phyloP scores from a whole-genome alignment of 2,113 vertebrate species.

The Indicator indicator region DNA sequence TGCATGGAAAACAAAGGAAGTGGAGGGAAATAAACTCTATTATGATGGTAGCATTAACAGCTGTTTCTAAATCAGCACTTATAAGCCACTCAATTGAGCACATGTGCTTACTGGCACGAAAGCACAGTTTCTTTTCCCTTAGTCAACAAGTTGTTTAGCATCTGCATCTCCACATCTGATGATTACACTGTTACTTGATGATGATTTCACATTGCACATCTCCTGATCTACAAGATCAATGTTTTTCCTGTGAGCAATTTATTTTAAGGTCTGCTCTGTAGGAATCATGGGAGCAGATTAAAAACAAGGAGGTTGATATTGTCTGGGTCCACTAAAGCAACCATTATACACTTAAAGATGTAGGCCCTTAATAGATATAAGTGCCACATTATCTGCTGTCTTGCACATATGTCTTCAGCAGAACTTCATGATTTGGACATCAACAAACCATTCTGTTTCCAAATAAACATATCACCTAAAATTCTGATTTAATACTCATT shows the following conservation, averaged over 20 bases:
- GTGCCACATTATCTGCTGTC: not conserved
- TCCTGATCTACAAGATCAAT: conserved; percentile 38
- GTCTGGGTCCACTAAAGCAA: not conserved
- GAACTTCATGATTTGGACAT: not conserved
- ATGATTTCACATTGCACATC: conserved; percentile 38
- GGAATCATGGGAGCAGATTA: conserved; percentile 58
- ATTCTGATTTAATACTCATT: not conserved
- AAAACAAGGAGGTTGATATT: conserved; percentile 57
- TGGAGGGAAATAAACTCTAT: conserved; percentile 21
- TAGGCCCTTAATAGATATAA: not conserved
- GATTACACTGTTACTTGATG: conserved; percentile 78
- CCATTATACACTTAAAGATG: not conserved
- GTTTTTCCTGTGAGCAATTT: conserved; percentile 57
- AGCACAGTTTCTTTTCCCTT: conserved; percentile 75
- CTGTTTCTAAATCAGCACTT: conserved; percentile 72
- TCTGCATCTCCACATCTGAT: conserved; percentile 83
- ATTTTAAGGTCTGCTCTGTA: conserved; percentile 69
- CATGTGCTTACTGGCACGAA: conserved; percentile 80
- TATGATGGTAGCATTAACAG: conserved; percentile 64
- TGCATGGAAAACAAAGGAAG: conserved; percentile 39
- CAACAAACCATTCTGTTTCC: not conserved
- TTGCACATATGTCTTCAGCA: not conserved
- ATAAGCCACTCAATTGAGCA: conserved; percentile 62
- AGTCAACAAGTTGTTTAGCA: conserved; percentile 76
- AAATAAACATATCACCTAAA: not conserved